Percentiles rank a stretch among this genome's conserved stretches.
phyloP scores from a whole-genome alignment of 2,113 vertebrate genomes.

The Spheniscus mendiculus region DNA sequence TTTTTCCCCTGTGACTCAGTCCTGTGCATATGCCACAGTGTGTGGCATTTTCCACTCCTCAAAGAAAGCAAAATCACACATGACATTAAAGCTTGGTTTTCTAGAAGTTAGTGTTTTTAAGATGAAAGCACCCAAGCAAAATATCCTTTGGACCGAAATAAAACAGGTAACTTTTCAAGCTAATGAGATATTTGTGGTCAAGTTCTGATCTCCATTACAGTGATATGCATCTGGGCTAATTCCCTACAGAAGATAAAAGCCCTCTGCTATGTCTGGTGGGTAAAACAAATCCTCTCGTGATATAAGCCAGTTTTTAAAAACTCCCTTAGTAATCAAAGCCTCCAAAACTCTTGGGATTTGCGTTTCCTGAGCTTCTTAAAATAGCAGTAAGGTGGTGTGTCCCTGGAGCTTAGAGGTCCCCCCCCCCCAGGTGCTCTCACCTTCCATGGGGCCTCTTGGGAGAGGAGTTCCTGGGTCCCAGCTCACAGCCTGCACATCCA shows the following conservation, averaged over 20 bases:
- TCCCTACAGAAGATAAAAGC: neutral
- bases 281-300: neutral
- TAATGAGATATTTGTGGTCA: neutral
- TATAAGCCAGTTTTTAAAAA: neutral
- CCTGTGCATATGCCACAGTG: neutral
- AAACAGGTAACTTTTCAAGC: neutral
- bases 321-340: neutral
- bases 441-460: neutral
- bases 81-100: conserved; percentile 17
- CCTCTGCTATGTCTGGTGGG: neutral
- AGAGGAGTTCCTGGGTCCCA: neutral
- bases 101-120: neutral
- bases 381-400: neutral
- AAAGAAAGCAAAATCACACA: conserved; percentile 2
- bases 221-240: neutral
- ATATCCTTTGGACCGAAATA: neutral
- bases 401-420: neutral
- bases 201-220: neutral
- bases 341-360: neutral
- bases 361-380: neutral
- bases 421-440: neutral
- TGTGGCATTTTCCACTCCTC: conserved; percentile 41
- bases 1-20: neutral
- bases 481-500: neutral
- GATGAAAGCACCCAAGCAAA: conserved; percentile 18